Evolutionary conservation across 2,888 invertebrate genomes (phyloP).

Genomic region (Blastobasis adustella): DNA sequence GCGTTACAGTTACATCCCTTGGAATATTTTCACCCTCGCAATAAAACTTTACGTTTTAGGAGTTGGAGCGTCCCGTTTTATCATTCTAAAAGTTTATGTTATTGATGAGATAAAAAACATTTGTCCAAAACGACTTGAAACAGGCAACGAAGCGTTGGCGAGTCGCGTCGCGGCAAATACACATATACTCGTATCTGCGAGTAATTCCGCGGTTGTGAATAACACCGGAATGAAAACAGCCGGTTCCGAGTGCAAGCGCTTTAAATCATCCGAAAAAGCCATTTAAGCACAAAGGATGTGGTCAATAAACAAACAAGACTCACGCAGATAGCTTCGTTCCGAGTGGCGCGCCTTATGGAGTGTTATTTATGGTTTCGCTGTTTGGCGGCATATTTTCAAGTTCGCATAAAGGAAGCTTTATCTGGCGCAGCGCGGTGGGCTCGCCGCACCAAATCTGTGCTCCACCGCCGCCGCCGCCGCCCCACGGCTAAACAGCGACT

Average conservation of each 20-base stretch:
- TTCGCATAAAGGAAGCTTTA: constrained; percentile 34
- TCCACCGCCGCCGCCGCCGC: too few species aligned
- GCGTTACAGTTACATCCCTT: constrained; percentile 31
- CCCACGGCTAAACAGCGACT: constrained; percentile 46
- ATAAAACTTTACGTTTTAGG: constrained; percentile 14
- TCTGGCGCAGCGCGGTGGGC: constrained; percentile 26
- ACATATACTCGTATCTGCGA: too few species aligned
- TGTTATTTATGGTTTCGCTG: constrained; percentile 38
- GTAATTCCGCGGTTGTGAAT: constrained; percentile 31
- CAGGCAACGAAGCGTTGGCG: constrained; percentile 20
- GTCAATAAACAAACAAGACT: constrained; percentile 61
- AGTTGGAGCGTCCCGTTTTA: constrained; percentile 10
- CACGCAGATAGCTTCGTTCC: constrained; percentile 41
- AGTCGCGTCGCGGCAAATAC: constrained; percentile 23
- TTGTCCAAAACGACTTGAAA: constrained; percentile 12
- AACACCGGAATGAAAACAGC: constrained; percentile 38
- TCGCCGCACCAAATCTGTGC: too few species aligned
- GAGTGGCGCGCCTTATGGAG: constrained; percentile 36
- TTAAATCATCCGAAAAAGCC: constrained; percentile 57
- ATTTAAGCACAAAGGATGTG: constrained; percentile 59
- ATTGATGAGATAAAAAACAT: constrained; percentile 21
- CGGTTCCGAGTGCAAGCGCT: constrained; percentile 33
- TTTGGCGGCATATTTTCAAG: constrained; percentile 37
- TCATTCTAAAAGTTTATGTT: constrained; percentile 17
- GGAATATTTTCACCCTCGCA: constrained; percentile 23